These are phyloP conservation scores for Amphipoea lucens DNA, from an alignment of 2,888 invertebrate genomes.

Conservation along the genomic window DNA sequence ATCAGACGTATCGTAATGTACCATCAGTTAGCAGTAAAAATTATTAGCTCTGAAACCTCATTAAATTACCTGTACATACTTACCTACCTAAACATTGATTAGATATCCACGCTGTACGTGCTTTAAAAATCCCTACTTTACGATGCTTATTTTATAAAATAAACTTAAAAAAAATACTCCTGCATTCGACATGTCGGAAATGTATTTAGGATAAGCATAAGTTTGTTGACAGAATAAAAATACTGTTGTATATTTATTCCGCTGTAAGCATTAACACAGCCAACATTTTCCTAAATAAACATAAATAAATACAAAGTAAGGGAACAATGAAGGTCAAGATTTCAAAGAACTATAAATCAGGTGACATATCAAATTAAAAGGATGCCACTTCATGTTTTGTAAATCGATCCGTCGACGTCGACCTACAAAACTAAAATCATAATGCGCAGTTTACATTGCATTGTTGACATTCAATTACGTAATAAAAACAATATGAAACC, in stretches of 20 bases:
- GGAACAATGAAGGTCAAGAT: constrained; percentile 3
- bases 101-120: constrained; percentile 24
- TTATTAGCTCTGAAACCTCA: neutral
- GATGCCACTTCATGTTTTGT: constrained; percentile 31
- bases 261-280: neutral
- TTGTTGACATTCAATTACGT: constrained; percentile 60
- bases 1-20: no score
- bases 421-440: constrained; percentile 33
- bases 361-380: constrained; percentile 22
- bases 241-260: neutral
- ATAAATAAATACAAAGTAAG: constrained; percentile 1
- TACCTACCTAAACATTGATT: neutral
- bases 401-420: constrained; percentile 35
- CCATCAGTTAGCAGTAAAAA: neutral
- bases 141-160: constrained; percentile 19
- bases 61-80: neutral
- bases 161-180: constrained; percentile 4
- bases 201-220: neutral
- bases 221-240: constrained; percentile 14
- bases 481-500: constrained; percentile 56
- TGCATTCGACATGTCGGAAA: constrained; percentile 21
- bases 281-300: neutral
- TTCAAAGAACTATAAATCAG: constrained; percentile 9
- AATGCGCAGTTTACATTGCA: constrained; percentile 51
- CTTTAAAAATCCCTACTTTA: neutral